phyloP scores from a whole-genome alignment of 2,888 invertebrate species.

The Ormyrus pomaceus region DNA sequence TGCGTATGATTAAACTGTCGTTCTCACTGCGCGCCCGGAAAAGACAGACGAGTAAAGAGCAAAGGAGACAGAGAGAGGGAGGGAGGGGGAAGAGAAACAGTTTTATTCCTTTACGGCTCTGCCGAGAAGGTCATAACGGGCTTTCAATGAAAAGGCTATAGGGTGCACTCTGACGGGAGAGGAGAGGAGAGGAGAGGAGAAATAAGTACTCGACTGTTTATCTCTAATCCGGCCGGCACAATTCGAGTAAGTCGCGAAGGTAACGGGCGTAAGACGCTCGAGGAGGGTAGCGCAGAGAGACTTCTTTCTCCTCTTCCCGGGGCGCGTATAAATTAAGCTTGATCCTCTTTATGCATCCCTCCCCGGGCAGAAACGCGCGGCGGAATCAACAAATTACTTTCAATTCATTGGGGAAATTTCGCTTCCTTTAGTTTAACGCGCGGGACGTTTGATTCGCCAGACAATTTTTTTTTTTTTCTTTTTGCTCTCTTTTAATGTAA shows the following conservation, averaged over 20 bases:
- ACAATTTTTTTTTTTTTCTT: conserved; percentile 25
- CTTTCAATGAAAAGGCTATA: conserved; percentile 11
- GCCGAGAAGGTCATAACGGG: conserved; percentile 24
- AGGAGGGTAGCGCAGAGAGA: neutral
- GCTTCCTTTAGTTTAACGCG: conserved; percentile 25
- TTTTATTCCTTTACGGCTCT: conserved; percentile 29
- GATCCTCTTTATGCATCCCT: conserved; percentile 31
- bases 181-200: neutral
- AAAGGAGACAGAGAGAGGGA: neutral
- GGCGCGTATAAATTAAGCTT: conserved; percentile 11
- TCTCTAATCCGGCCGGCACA: conserved; percentile 38
- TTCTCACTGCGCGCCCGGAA: conserved; percentile 5
- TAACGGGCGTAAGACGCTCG: conserved; percentile 9
- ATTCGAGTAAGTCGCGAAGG: conserved; percentile 26
- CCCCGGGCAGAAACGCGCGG: neutral
- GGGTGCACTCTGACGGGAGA: neutral
- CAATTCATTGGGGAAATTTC: conserved; percentile 35
- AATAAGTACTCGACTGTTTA: conserved; percentile 30
- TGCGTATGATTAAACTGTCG: conserved; percentile 50
- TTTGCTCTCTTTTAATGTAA: conserved; percentile 21
- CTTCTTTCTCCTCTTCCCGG: neutral
- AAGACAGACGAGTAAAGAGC: neutral
- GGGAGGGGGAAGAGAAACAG: conserved; percentile 1
- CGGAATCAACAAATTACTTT: conserved; percentile 38
- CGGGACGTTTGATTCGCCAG: conserved; percentile 17